Percentiles rank a stretch among this genome's conserved stretches.
phyloP scores from a whole-genome alignment of 1,140 invertebrate species.

The Nomia melanderi region DNA sequence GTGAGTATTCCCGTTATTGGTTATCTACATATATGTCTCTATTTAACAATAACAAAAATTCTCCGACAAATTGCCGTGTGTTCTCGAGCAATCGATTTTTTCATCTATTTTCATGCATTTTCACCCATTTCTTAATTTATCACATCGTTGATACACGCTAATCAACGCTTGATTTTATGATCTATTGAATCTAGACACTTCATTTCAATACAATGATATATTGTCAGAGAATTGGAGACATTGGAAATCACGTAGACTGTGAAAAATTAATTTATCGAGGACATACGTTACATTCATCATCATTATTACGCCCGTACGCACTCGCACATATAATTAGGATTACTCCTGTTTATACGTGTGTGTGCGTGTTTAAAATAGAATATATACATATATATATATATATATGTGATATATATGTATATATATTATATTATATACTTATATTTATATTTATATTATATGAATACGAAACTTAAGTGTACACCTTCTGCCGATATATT shows the following conservation, averaged over 20 bases:
- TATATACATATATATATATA: constrained; percentile 49
- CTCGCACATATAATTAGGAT: not conserved
- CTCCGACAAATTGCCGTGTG: constrained; percentile 36
- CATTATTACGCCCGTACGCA: constrained; percentile 33
- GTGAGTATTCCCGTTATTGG: constrained; percentile 86
- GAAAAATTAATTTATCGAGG: constrained; percentile 17
- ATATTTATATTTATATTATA: constrained; percentile 62
- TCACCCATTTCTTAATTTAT: not conserved
- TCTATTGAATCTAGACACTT: too few species aligned
- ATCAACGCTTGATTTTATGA: too few species aligned
- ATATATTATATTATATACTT: constrained; percentile 59
- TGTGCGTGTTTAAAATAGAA: not conserved
- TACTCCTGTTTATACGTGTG: constrained; percentile 30
- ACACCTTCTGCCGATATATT: constrained; percentile 76
- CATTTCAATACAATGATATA: too few species aligned
- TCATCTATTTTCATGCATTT: not conserved
- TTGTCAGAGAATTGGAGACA: too few species aligned
- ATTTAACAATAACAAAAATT: constrained; percentile 58
- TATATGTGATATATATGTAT: constrained; percentile 48
- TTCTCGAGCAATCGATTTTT: constrained; percentile 19
- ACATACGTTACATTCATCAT: constrained; percentile 46
- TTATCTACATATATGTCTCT: constrained; percentile 54
- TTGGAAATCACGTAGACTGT: too few species aligned
- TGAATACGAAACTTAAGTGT: constrained; percentile 73
- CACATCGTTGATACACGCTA: too few species aligned